These are phyloP conservation scores for Bombus vancouverensis DNA, from an alignment of 1,140 invertebrate species.

Conservation along the genomic window DNA sequence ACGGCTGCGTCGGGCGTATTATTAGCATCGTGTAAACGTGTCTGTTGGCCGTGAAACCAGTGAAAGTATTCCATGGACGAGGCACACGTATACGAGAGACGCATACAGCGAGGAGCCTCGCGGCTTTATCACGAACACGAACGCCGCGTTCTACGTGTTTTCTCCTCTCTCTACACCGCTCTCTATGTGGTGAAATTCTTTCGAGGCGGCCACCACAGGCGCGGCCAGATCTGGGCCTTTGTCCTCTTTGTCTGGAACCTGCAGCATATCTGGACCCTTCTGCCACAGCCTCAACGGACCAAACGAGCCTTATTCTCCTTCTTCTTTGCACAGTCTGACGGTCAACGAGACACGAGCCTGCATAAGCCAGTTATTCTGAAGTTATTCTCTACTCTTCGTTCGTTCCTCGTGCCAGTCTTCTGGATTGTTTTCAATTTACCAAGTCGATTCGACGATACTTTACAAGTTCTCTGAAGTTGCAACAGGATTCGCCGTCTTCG, in stretches of 20 bases:
- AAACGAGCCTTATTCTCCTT: neutral
- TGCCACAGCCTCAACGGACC: conserved; percentile 1
- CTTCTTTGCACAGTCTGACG: too few species aligned
- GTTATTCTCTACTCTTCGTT: neutral
- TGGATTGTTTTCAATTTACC: neutral
- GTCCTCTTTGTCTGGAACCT: conserved; percentile 70
- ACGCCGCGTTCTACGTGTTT: conserved; percentile 43
- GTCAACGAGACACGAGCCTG: neutral
- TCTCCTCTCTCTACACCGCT: conserved; percentile 29
- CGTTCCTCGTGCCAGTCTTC: neutral
- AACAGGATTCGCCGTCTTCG: neutral
- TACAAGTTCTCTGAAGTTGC: neutral
- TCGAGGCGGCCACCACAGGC: conserved; percentile 52
- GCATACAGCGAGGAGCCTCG: conserved; percentile 50
- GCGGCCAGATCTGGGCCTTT: conserved; percentile 70
- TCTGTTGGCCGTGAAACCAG: conserved; percentile 81
- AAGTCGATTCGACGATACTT: neutral
- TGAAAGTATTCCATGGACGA: conserved; percentile 78
- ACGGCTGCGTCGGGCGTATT: conserved; percentile 64
- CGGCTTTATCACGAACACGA: conserved; percentile 36
- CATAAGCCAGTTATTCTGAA: neutral
- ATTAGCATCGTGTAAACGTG: conserved; percentile 78
- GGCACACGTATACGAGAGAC: conserved; percentile 55
- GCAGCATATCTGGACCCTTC: conserved; percentile 55
- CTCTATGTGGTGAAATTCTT: conserved; percentile 44